These are phyloP conservation scores for Pocillopora grandis DNA, from an alignment of 92 coral and sea anemone genomes.

Conservation along the genomic window DNA sequence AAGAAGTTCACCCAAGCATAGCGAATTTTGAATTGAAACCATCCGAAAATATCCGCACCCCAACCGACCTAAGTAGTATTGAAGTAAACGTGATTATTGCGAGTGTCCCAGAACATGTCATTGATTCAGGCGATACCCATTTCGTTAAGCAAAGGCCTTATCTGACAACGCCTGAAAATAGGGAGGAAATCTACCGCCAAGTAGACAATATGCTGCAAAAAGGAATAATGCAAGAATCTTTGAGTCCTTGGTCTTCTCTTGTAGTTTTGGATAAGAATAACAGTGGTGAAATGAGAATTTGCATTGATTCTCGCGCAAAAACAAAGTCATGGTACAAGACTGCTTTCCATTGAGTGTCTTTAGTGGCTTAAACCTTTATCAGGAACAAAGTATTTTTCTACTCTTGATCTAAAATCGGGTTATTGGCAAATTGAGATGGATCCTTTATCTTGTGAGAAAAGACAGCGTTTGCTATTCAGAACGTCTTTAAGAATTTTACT, in stretches of 20 bases:
- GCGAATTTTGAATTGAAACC: not conserved
- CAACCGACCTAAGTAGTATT: not conserved
- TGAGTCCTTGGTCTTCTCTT: not conserved
- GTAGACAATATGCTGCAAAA: too few relatives aligned
- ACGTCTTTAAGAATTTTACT: constrained; percentile 1
- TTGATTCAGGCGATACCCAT: too few relatives aligned
- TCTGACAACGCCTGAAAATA: not conserved
- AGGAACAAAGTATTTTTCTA: constrained; percentile 24
- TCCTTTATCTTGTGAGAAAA: constrained; percentile 8
- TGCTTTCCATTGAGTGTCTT: constrained; percentile 45
- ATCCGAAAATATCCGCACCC: not conserved
- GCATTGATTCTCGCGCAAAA: constrained; percentile 19
- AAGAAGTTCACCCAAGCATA: not conserved
- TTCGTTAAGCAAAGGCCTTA: not conserved
- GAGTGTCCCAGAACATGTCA: not conserved
- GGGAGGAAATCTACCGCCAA: too few relatives aligned
- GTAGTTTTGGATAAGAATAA: not conserved
- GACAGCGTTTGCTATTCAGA: not conserved
- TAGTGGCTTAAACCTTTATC: constrained; percentile 30
- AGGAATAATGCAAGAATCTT: not conserved
- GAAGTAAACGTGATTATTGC: not conserved
- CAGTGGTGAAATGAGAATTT: constrained; percentile 41
- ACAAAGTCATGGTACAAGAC: constrained; percentile 35
- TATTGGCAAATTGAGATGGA: constrained; percentile 45
- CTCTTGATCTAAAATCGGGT: constrained; percentile 36